Conservation (phyloP, 1,140 invertebrate genomes). For the Rhopalosiphum padi region DNA sequence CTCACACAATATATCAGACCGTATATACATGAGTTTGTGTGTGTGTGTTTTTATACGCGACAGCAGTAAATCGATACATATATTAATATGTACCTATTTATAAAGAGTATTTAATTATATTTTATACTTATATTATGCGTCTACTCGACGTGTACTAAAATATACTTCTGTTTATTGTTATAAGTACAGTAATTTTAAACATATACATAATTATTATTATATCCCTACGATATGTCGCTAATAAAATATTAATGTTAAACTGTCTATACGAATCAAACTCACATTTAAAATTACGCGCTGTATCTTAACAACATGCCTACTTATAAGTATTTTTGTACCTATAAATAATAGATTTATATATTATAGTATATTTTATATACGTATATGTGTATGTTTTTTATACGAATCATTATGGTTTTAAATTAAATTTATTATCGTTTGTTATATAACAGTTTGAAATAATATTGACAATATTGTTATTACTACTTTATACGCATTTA, state of each 20-base stretch:
- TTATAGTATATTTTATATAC: too few relatives aligned
- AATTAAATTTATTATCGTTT: neutral
- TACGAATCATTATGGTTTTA: neutral
- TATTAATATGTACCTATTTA: neutral
- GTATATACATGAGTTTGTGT: neutral
- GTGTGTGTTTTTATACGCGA: neutral
- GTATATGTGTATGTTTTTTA: too few relatives aligned
- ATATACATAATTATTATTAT: neutral
- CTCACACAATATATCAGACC: neutral
- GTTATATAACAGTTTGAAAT: neutral
- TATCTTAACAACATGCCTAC: neutral
- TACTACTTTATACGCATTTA: neutral
- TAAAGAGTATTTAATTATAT: neutral
- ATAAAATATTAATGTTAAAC: neutral
- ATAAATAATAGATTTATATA: neutral
- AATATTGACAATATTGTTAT: neutral
- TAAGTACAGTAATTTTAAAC: neutral
- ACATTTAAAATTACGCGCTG: neutral
- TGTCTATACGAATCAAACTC: neutral
- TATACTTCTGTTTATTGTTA: neutral
- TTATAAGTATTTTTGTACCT: neutral
- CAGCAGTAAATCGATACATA: neutral
- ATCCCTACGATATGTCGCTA: neutral
- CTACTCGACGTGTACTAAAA: neutral
- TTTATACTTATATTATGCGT: neutral